phyloP scores from a whole-genome alignment of 2,888 invertebrate genomes.

The Nycteola revayana region DNA sequence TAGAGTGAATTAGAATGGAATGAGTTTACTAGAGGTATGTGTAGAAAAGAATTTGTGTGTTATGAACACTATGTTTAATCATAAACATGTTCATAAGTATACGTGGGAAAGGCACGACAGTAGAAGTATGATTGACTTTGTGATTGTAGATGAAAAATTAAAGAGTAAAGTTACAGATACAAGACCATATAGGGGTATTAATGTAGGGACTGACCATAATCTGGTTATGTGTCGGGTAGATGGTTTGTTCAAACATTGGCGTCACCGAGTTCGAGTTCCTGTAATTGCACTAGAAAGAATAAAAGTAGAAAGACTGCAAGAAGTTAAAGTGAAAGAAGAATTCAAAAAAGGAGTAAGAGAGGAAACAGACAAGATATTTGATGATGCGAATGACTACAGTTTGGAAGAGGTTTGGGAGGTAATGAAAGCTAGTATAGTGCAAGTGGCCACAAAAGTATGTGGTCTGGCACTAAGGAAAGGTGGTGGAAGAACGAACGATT shows the following conservation, averaged over 20 bases:
- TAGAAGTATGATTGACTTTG: neutral
- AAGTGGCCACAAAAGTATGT: neutral
- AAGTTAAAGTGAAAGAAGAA: neutral
- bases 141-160: neutral
- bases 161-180: neutral
- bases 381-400: neutral
- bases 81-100: neutral
- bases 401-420: neutral
- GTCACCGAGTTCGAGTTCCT: neutral
- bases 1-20: neutral
- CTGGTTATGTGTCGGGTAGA: neutral
- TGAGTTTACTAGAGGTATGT: neutral
- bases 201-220: neutral
- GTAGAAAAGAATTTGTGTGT: neutral
- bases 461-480: neutral
- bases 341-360: neutral
- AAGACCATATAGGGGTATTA: neutral
- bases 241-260: neutral
- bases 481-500: neutral
- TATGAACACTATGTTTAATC: neutral
- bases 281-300: neutral
- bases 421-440: neutral
- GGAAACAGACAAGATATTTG: neutral
- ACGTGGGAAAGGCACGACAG: neutral
- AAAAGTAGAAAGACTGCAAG: neutral